A percentile compares a stretch with the other conserved stretches of the same genome.
Conservation (phyloP, 2,113 vertebrate species). For the Bagarius yarrelli region DNA sequence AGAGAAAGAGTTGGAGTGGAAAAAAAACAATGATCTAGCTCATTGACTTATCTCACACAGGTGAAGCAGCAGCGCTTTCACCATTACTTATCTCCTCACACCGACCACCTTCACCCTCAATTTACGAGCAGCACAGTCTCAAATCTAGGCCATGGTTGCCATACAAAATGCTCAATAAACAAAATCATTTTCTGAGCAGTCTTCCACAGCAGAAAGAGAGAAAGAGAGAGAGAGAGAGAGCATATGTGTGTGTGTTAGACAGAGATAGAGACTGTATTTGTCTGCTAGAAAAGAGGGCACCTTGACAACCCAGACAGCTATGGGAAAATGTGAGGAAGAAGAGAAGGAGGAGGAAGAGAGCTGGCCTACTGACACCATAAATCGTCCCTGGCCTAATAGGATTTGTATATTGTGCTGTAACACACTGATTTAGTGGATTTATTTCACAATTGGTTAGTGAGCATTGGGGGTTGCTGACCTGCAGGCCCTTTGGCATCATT, state of each 20-base stretch:
- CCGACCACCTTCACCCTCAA: constrained; percentile 15
- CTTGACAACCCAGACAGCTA: constrained; percentile 40
- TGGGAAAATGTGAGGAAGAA: constrained; percentile 36
- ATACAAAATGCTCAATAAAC: constrained; percentile 38
- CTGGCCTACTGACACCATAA: constrained; percentile 11
- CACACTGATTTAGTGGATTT: constrained; percentile 6
- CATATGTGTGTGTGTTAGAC: too few species aligned
- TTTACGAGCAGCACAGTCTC: neutral
- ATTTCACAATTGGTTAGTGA: constrained; percentile 1
- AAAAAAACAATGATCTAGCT: constrained; percentile 13
- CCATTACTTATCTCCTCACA: constrained; percentile 28
- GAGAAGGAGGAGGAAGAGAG: constrained; percentile 8
- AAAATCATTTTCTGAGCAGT: constrained; percentile 40
- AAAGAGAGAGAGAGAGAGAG: neutral
- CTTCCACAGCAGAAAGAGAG: constrained; percentile 15
- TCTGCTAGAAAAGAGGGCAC: constrained; percentile 44
- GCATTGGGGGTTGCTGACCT: constrained; percentile 29
- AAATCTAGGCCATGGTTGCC: constrained; percentile 47
- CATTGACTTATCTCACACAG: constrained; percentile 24
- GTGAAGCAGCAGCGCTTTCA: neutral
- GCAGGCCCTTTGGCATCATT: constrained; percentile 45
- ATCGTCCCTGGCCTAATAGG: constrained; percentile 27
- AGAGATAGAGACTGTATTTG: constrained; percentile 24
- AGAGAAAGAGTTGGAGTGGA: constrained; percentile 1
- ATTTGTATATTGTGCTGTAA: constrained; percentile 36